Base-by-base conservation (phyloP, 2,797 vertebrate genomes). In the Rhyacichthys aspro region DNA sequence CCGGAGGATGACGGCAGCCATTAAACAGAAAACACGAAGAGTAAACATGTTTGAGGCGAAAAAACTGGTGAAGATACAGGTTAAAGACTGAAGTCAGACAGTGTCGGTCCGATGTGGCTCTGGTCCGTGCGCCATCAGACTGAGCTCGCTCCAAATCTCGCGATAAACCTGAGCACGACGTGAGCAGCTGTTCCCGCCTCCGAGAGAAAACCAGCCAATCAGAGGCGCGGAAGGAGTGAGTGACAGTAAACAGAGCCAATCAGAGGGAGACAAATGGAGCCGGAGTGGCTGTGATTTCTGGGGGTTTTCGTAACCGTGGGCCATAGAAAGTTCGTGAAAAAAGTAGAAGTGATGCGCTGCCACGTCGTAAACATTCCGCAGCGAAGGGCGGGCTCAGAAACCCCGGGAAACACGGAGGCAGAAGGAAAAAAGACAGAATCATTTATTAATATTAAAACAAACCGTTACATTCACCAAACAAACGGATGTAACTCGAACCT, bases 351-450 rank as follows among this genome's bases (percentile, higher is more conserved):
- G 23, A 28, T 70, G 67, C 61, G 41, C 49, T 91, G 90, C 89
- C 91, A 91, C 91, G 90, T 92, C 67, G 70, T 65, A 3, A 39
- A 19, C 38, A 64, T 72, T 77, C 75, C 53, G 48, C 42, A 5
- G 55, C 36, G 36, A 44, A 56, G 49, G 55, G 9, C 18, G 11
- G 7, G 1, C 18, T 1, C 43, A 52, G 59, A 36, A 41, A 15
- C 2, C 33, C 0, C 43, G 19, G 8, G 17, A 28, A 33, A 7
- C 11, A 9, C 17, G 11, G 23, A 3, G 6, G 6, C 0, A 11
- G 7, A 9, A 41, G 7, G 7, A 0, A 41, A 15, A 41, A 41
- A 41, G 5, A 41, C 4, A n/a, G 7, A 14, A 12, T 0, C 6
- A 14, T 14, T 1, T 41, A 41, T 14, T 14, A 14, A n/a, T n/a